Evolutionary conservation across 2,797 vertebrate genomes (phyloP).

Genomic region (Anguilla megastoma): DNA sequence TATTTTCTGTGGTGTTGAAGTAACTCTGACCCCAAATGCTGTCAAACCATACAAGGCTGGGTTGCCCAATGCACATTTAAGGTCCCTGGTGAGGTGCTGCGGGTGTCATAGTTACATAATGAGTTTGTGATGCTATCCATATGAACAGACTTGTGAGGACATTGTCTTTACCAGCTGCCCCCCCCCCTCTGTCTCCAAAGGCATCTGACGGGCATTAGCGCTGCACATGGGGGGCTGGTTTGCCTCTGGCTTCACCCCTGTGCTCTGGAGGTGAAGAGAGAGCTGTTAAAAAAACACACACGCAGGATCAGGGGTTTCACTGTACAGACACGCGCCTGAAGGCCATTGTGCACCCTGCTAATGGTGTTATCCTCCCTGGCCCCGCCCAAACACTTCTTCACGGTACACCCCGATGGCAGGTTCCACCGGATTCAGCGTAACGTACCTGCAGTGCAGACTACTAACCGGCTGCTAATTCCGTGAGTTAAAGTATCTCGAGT

Average conservation of each 20-base stretch:
- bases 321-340: neutral
- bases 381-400: too few species aligned
- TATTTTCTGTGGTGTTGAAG: neutral
- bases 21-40: neutral
- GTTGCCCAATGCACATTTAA: neutral
- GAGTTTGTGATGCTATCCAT: neutral
- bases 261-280: neutral
- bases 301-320: neutral
- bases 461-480: too few species aligned
- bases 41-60: neutral
- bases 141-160: neutral
- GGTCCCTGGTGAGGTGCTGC: neutral
- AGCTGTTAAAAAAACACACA: neutral
- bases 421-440: too few species aligned
- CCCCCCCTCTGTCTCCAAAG: neutral
- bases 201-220: neutral
- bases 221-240: neutral
- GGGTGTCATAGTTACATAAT: neutral
- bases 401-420: too few species aligned
- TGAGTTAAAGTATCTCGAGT: too few species aligned
- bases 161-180: neutral
- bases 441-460: too few species aligned
- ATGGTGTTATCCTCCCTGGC: neutral
- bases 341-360: neutral
- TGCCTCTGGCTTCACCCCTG: neutral